phyloP scores from a whole-genome alignment of 2,888 invertebrate species.

The Osedax frankpressi region DNA sequence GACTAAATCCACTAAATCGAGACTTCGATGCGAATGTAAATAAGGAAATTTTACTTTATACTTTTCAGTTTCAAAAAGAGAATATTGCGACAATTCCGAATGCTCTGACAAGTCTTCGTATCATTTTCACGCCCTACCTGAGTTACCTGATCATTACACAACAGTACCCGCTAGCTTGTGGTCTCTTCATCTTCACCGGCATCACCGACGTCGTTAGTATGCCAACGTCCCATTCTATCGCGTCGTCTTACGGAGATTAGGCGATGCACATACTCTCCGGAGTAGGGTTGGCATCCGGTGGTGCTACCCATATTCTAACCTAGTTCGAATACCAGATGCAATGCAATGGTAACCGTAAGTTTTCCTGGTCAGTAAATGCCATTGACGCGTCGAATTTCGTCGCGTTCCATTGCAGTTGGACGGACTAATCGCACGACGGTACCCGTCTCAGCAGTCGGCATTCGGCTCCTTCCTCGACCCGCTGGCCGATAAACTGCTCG shows the following conservation, averaged over 20 bases:
- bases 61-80: slow-evolving; percentile 10
- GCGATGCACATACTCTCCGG: no score
- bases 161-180: slow-evolving; percentile 64
- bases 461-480: slow-evolving; percentile 91
- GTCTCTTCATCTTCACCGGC: slow-evolving; percentile 71
- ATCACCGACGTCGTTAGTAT: slow-evolving; percentile 70
- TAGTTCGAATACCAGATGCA: no score
- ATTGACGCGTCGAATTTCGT: no score
- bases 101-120: slow-evolving; percentile 70
- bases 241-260: no score
- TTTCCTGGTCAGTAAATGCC: no score
- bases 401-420: slow-evolving; percentile 63
- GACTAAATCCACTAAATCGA: no score
- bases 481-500: slow-evolving; percentile 84
- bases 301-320: no score
- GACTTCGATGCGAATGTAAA: no score
- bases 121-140: slow-evolving; percentile 71
- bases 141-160: slow-evolving; percentile 74
- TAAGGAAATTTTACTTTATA: no score
- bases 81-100: slow-evolving; percentile 79
- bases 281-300: no score
- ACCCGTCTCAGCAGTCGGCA: slow-evolving; percentile 77
- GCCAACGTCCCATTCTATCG: slow-evolving; percentile 1
- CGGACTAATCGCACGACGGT: slow-evolving; percentile 88
- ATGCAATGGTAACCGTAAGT: no score